A percentile compares a stretch with the other conserved stretches of the same genome.
These are phyloP conservation scores for Stenodera caucasica DNA, from an alignment of 2,888 invertebrate genomes.

Conservation along the genomic window DNA sequence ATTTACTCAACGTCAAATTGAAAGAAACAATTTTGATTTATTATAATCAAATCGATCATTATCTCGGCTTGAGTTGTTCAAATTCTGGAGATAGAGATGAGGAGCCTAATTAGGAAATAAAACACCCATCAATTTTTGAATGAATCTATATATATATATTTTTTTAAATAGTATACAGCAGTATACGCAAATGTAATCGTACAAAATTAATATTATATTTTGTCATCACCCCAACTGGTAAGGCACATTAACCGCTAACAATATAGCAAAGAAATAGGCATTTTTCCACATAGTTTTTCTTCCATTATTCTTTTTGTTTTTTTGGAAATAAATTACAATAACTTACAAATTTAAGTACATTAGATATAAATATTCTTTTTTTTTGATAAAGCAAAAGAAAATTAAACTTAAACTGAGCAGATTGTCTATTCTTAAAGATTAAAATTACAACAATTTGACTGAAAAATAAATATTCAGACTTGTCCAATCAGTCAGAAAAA, in stretches of 20 bases:
- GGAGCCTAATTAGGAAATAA: neutral
- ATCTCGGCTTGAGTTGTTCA: no score
- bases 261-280: conserved; percentile 35
- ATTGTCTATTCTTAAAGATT: neutral
- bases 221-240: conserved; percentile 42
- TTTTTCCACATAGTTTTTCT: neutral
- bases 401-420: conserved; percentile 19
- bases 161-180: conserved; percentile 21
- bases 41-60: no score
- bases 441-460: neutral
- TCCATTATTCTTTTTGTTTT: conserved; percentile 26
- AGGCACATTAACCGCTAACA: conserved; percentile 44
- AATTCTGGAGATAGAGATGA: no score
- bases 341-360: conserved; percentile 33
- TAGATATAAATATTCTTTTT: conserved; percentile 15
- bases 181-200: conserved; percentile 33
- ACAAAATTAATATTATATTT: conserved; percentile 44
- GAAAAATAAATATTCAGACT: conserved; percentile 29
- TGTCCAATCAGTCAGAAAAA: conserved; percentile 24
- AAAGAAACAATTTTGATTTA: no score
- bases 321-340: conserved; percentile 30
- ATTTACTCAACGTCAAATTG: no score
- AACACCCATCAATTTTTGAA: neutral
- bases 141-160: conserved; percentile 10
- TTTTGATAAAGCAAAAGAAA: conserved; percentile 10